These are phyloP conservation scores for Notodonta ziczac DNA, from an alignment of 2,888 invertebrate species.

Conservation along the genomic window DNA sequence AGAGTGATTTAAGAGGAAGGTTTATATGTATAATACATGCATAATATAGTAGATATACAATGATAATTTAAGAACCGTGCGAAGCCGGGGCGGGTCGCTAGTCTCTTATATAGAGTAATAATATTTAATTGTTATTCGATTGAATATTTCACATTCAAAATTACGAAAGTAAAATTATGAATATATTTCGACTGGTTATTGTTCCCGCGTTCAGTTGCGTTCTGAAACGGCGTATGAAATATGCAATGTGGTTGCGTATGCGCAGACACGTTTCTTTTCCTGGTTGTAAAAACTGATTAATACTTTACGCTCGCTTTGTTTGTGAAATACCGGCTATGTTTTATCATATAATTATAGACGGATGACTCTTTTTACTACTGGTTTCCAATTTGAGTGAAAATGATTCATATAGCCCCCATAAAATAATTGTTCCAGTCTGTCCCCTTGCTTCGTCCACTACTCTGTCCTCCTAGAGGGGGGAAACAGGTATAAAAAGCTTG, in stretches of 20 bases:
- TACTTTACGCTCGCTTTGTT: background rate
- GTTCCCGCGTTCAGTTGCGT: constrained; percentile 9
- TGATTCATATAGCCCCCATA: too few species aligned
- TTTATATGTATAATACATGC: too few species aligned
- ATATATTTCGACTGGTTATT: constrained; percentile 10
- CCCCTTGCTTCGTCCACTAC: too few species aligned
- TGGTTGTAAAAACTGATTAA: constrained; percentile 26
- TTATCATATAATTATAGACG: background rate
- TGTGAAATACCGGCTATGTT: constrained; percentile 5
- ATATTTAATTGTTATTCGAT: constrained; percentile 5
- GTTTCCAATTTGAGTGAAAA: too few species aligned
- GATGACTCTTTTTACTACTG: too few species aligned
- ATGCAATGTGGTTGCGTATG: constrained; percentile 11
- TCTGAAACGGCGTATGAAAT: constrained; percentile 17
- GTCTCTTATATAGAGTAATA: constrained; percentile 1
- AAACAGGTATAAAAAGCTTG: too few species aligned
- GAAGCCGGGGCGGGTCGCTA: too few species aligned
- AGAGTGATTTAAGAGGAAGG: too few species aligned
- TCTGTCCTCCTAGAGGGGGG: too few species aligned
- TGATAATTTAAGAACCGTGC: too few species aligned
- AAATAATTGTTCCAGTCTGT: too few species aligned
- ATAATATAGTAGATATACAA: too few species aligned
- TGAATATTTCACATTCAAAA: constrained; percentile 12
- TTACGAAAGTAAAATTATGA: constrained; percentile 10
- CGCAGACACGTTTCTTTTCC: constrained; percentile 19